Percentiles rank a stretch among this genome's conserved stretches.
phyloP scores from a whole-genome alignment of 2,888 invertebrate genomes.

The Lymantria monacha region DNA sequence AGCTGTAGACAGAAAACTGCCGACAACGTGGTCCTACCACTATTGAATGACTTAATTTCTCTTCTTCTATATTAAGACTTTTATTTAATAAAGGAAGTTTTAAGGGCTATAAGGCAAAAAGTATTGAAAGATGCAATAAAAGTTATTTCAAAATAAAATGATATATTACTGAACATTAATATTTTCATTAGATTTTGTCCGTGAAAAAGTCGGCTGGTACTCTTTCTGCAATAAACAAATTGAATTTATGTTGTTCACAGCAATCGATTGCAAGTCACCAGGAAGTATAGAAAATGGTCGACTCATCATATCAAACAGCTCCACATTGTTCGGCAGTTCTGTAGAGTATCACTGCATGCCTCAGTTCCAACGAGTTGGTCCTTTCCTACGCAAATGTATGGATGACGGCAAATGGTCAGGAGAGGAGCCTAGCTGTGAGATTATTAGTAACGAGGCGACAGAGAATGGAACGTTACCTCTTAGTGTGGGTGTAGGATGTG shows the following conservation, averaged over 20 bases:
- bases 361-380: slow-evolving; percentile 90
- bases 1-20: no score
- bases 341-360: slow-evolving; percentile 95
- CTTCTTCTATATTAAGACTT: no score
- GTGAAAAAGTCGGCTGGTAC: no score
- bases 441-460: slow-evolving; percentile 86
- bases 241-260: slow-evolving; percentile 64
- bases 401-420: slow-evolving; percentile 94
- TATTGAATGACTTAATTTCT: no score
- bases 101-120: no score
- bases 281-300: slow-evolving; percentile 91
- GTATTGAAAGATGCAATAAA: no score
- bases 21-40: no score
- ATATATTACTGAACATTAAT: no score
- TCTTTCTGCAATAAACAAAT: background rate
- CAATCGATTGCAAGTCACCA: slow-evolving; percentile 92
- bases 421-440: slow-evolving; percentile 91
- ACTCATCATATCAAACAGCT: slow-evolving; percentile 92
- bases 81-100: no score
- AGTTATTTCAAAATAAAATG: no score
- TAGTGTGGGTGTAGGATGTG: slow-evolving; percentile 92
- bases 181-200: no score
- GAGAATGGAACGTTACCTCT: slow-evolving; percentile 88
- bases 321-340: slow-evolving; percentile 91
- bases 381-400: slow-evolving; percentile 91